Conservation (phyloP, 35 echinoderm and acorn worm genomes). For the Lytechinus pictus region DNA sequence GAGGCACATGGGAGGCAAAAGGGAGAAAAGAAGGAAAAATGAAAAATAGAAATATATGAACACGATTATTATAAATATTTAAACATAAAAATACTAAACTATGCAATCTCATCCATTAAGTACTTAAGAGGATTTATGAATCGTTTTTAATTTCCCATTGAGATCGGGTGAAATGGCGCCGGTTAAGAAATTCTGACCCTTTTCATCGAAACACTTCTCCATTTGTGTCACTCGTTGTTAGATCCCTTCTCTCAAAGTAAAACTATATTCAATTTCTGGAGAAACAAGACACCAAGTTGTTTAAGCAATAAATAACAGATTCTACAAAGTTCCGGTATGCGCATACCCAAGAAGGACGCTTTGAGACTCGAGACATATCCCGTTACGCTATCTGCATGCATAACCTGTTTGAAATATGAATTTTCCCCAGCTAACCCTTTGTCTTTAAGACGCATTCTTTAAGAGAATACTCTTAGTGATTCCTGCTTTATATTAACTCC, state of each 20-base stretch:
- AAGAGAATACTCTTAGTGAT: not conserved
- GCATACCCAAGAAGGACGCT: not conserved
- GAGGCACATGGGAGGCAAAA: not conserved
- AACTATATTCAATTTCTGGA: not conserved
- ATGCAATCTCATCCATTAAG: not conserved
- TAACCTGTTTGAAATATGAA: not conserved
- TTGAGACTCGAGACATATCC: not conserved
- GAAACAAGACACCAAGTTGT: not conserved
- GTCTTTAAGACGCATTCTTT: not conserved
- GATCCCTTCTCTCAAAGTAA: not conserved
- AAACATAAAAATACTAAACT: not conserved
- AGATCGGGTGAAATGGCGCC: not conserved
- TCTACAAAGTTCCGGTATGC: slow-evolving; percentile 10
- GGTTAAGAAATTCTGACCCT: not conserved
- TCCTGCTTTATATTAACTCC: not conserved
- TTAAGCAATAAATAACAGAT: slow-evolving; percentile 6
- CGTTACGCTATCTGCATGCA: not conserved
- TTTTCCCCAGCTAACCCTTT: not conserved
- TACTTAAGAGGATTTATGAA: not conserved
- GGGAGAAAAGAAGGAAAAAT: not conserved
- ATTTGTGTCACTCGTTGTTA: not conserved
- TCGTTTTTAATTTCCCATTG: not conserved
- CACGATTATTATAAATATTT: no score
- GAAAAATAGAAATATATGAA: not conserved
- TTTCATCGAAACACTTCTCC: not conserved